phyloP scores from a whole-genome alignment of 2,888 invertebrate genomes.

The Gibbula magus region DNA sequence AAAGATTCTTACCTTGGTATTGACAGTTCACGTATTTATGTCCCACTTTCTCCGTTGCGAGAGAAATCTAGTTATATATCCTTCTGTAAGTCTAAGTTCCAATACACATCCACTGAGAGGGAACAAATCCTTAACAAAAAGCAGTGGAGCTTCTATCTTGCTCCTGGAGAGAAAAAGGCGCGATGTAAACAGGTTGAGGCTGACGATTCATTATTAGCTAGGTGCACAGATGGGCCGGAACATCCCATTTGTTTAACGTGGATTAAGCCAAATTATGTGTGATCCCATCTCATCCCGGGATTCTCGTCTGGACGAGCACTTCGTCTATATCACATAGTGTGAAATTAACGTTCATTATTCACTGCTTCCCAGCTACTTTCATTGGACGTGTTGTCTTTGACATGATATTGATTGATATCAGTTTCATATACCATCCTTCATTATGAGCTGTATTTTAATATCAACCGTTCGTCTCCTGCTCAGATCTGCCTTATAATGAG shows the following conservation, averaged over 20 bases:
- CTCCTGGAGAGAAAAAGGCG: background rate
- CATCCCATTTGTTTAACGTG: background rate
- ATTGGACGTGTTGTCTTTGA: conserved; percentile 7
- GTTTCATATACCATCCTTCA: background rate
- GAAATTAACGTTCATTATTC: background rate
- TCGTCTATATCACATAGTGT: background rate
- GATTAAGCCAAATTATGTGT: conserved; percentile 13
- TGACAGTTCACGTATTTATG: too few relatives aligned
- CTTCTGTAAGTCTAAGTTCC: too few relatives aligned
- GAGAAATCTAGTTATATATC: too few relatives aligned
- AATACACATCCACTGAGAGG: too few relatives aligned
- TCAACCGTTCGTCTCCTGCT: background rate
- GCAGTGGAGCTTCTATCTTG: too few relatives aligned
- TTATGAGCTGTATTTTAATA: background rate
- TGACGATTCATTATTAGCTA: background rate
- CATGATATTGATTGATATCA: conserved; percentile 8
- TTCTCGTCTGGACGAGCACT: background rate
- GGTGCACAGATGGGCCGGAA: background rate
- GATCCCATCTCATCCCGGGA: background rate
- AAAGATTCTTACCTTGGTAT: too few relatives aligned
- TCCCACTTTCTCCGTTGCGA: too few relatives aligned
- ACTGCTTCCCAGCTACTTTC: background rate
- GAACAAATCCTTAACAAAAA: too few relatives aligned
- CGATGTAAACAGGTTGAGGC: background rate
- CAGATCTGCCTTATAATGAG: background rate